Evolutionary conservation across 2,888 invertebrate genomes (phyloP).

Genomic region (Patella depressa): DNA sequence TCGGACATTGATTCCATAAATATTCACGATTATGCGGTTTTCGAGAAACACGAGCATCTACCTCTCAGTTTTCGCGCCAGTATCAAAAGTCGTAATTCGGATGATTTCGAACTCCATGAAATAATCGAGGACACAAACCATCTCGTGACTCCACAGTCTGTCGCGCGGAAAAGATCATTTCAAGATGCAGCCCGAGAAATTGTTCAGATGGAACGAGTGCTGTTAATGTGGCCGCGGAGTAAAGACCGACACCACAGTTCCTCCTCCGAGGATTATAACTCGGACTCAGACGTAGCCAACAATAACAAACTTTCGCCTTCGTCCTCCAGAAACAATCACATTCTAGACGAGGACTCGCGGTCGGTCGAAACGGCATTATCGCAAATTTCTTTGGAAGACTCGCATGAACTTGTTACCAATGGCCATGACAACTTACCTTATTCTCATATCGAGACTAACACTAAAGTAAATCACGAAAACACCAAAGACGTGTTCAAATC

Average conservation of each 20-base stretch:
- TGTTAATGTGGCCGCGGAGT: conserved; percentile 55
- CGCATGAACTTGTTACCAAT: conserved; percentile 15
- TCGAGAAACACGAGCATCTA: conserved; percentile 63
- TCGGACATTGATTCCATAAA: conserved; percentile 53
- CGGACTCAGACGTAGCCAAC: conserved; percentile 25
- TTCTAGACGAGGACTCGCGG: conserved; percentile 11
- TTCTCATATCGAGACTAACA: background rate
- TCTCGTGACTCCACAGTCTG: background rate
- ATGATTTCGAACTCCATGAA: conserved; percentile 2
- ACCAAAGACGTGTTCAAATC: no score
- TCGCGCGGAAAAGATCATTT: conserved; percentile 53
- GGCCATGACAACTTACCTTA: conserved; percentile 19
- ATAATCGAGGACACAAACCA: background rate
- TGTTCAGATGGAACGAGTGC: conserved; percentile 55
- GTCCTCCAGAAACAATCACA: background rate
- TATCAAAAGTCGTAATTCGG: conserved; percentile 36
- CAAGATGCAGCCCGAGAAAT: conserved; percentile 59
- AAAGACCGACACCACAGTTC: conserved; percentile 59
- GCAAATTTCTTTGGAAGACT: conserved; percentile 16
- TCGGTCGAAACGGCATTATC: conserved; percentile 26
- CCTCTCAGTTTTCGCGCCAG: conserved; percentile 56
- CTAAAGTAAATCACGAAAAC: no score
- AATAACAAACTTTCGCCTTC: conserved; percentile 2
- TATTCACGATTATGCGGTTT: conserved; percentile 68
- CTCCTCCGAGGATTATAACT: conserved; percentile 58